Base-by-base conservation (phyloP, 2,797 vertebrate genomes). In the Amniataba percoides region DNA sequence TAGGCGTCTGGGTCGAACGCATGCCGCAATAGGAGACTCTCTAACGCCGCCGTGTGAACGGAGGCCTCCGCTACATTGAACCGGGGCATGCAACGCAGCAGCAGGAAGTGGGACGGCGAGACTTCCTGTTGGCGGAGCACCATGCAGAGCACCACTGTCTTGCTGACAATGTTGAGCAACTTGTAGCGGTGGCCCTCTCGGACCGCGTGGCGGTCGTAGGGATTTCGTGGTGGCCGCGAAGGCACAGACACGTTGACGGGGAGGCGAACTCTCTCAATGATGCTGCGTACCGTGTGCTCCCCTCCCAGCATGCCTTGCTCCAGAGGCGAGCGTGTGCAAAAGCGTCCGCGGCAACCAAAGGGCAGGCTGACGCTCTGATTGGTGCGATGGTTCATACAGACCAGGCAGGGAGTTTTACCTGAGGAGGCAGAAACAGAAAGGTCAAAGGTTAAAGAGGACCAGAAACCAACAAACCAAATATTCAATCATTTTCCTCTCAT, bases 321-420 rank as follows among this genome's bases (percentile, higher is more conserved):
- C 83, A 98, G 92, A 0, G 97, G 98, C 42, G 97, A 99, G 77
- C 98, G 97, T 0, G 98, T 99, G 95, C 98, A 99, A 91, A 99
- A 99, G 87, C 96, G 97, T 51, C 98, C 98, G 34, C 96, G 96
- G 93, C 98, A 99, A 86, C 97, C 97, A 83, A 99, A 98, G 53
- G 98, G 98, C 60, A 99, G 92, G 91, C 98, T 98, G 81, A 99
- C 93, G 81, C 98, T 99, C 94, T 99, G 98, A 57, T 99, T 99
- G 94, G 98, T 99, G 87, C 98, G 97, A 85, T 99, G 98, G 93
- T 99, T 99, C 97, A 99, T 96, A 84, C 98, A 99, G 91, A 99
- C 98, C 88, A 99, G 90, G 40, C 98, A 99, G 12, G 98, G 98
- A 87, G 97, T 98, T 94, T 98, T 99, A 91, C 97, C 89, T 96